Percentiles rank a stretch among this genome's conserved stretches.
Conservation (phyloP, 2,888 invertebrate genomes). For the Leptarthrus brevirostris region DNA sequence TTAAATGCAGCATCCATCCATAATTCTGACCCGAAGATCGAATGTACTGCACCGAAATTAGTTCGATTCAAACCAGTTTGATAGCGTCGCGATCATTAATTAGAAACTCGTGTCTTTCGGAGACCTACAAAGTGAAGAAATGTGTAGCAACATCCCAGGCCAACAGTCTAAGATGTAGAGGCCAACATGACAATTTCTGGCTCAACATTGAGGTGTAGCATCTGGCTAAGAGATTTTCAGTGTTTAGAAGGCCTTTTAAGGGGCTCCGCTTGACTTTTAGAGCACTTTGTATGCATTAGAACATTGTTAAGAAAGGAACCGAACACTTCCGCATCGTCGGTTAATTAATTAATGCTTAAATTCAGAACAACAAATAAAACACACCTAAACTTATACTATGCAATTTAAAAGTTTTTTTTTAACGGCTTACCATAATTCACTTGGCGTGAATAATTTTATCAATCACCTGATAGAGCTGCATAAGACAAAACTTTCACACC, state of each 20-base stretch:
- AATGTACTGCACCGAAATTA: constrained; percentile 4
- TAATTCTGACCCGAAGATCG: background rate
- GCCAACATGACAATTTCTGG: background rate
- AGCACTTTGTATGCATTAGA: background rate
- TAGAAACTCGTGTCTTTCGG: constrained; percentile 49
- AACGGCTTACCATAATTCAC: constrained; percentile 44
- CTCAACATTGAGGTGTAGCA: background rate
- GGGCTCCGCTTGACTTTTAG: background rate
- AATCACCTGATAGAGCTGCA: constrained; percentile 34
- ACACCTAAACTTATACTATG: too few species aligned
- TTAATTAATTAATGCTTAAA: too few species aligned
- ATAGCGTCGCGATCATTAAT: constrained; percentile 38
- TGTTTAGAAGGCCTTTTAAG: constrained; percentile 11
- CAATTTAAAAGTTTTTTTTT: too few species aligned
- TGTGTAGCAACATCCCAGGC: constrained; percentile 22
- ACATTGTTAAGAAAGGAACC: background rate
- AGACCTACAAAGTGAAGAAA: constrained; percentile 47
- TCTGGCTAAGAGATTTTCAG: constrained; percentile 39
- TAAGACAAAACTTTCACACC: constrained; percentile 25
- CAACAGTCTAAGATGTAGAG: constrained; percentile 3
- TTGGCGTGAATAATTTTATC: constrained; percentile 32
- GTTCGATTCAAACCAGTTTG: constrained; percentile 36
- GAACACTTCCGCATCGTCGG: constrained; percentile 18
- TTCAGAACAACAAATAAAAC: too few species aligned
- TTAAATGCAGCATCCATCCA: background rate